These are phyloP conservation scores for Puma concolor DNA, from an alignment of 2,113 vertebrate species.

Conservation along the genomic window DNA sequence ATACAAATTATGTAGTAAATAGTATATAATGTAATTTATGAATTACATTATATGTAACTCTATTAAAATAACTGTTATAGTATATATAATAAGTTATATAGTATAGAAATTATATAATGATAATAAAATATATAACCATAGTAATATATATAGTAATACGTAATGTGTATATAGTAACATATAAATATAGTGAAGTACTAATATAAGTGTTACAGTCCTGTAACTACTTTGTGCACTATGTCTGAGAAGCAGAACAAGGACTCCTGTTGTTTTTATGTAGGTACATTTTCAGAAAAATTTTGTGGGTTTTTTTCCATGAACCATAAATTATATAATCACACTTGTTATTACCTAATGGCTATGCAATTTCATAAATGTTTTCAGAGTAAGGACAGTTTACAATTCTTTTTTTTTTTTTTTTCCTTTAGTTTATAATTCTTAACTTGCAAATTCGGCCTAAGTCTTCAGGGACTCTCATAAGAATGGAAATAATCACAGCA, in stretches of 20 bases:
- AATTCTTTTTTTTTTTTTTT: background rate
- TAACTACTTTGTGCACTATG: background rate
- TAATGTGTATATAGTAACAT: background rate
- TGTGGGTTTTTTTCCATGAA: conserved; percentile 8
- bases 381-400: conserved; percentile 35
- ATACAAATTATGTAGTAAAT: background rate
- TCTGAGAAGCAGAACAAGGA: background rate
- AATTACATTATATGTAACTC: too few relatives aligned
- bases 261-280: background rate
- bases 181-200: background rate
- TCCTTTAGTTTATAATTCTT: conserved; percentile 2
- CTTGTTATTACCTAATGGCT: conserved; percentile 20
- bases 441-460: conserved; percentile 5
- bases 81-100: background rate
- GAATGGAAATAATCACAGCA: background rate
- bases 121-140: background rate
- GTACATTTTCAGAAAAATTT: background rate
- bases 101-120: background rate
- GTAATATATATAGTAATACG: background rate
- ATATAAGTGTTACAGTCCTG: background rate
- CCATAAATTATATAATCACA: background rate
- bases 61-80: background rate
- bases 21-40: background rate
- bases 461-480: conserved; percentile 27
- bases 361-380: conserved; percentile 29